phyloP scores from a whole-genome alignment of 1,140 invertebrate genomes.

The Archivesica marissinica region DNA sequence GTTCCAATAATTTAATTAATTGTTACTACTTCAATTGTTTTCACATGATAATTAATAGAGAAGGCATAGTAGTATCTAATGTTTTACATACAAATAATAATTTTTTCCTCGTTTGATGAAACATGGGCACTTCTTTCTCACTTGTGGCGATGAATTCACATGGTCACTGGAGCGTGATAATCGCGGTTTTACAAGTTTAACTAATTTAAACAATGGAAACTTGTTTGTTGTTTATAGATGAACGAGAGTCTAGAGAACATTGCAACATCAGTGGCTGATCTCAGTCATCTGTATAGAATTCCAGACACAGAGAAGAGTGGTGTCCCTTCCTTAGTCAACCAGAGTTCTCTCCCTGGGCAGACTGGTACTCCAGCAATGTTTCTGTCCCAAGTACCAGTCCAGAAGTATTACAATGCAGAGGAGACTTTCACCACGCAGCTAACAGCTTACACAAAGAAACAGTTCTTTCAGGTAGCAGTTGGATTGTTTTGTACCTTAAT shows the following conservation, averaged over 20 bases:
- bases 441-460: conserved; percentile 77
- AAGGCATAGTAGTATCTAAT: too few relatives aligned
- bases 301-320: not conserved
- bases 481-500: too few relatives aligned
- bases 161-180: too few relatives aligned
- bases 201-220: too few relatives aligned
- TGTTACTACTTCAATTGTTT: too few relatives aligned
- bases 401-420: conserved; percentile 71
- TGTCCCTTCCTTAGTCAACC: conserved; percentile 4
- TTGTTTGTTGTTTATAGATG: conserved; percentile 67
- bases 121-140: too few relatives aligned
- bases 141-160: too few relatives aligned
- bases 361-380: conserved; percentile 64
- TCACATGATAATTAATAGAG: too few relatives aligned
- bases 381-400: conserved; percentile 74
- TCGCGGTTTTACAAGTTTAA: too few relatives aligned
- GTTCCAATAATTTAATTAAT: too few relatives aligned
- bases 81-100: too few relatives aligned
- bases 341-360: conserved; percentile 37
- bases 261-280: conserved; percentile 63
- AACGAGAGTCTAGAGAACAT: conserved; percentile 73
- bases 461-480: conserved; percentile 79
- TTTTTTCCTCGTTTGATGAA: too few relatives aligned
- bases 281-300: conserved; percentile 68
- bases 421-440: conserved; percentile 75